phyloP scores from a whole-genome alignment of 1,140 invertebrate species.

The Aethina tumida region DNA sequence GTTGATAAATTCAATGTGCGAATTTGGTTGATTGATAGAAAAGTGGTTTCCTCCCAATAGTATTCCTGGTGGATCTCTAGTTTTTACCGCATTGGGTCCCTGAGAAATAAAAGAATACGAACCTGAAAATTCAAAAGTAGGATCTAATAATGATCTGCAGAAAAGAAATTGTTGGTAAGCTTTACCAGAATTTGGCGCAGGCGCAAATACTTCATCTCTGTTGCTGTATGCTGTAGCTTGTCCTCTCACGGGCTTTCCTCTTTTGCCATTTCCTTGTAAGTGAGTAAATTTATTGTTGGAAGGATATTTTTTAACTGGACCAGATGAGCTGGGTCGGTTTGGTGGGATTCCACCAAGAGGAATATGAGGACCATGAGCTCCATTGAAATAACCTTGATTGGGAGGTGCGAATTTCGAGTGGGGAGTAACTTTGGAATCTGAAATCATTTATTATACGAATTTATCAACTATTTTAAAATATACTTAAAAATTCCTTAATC shows the following conservation, averaged over 20 bases:
- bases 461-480: too few species aligned
- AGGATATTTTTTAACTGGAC: conserved; percentile 5
- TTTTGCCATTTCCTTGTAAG: conserved; percentile 1
- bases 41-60: conserved; percentile 15
- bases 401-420: conserved; percentile 4
- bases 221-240: conserved; percentile 20
- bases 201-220: conserved; percentile 26
- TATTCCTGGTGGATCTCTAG: conserved; percentile 20
- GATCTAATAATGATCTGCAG: background rate
- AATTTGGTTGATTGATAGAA: conserved; percentile 16
- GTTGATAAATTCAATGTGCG: conserved; percentile 23
- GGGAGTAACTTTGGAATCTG: too few species aligned
- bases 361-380: conserved; percentile 15
- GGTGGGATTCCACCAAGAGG: conserved; percentile 10
- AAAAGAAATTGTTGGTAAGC: background rate
- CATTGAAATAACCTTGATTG: conserved; percentile 8
- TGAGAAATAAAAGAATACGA: conserved; percentile 13
- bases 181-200: conserved; percentile 23
- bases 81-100: conserved; percentile 13
- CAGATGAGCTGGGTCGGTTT: background rate
- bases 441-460: too few species aligned
- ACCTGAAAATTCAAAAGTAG: conserved; percentile 10
- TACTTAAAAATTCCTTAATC: too few species aligned
- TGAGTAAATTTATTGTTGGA: background rate
- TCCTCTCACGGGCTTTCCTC: conserved; percentile 21